Conservation (phyloP, 1,140 invertebrate genomes). For the Oedothorax gibbosus region DNA sequence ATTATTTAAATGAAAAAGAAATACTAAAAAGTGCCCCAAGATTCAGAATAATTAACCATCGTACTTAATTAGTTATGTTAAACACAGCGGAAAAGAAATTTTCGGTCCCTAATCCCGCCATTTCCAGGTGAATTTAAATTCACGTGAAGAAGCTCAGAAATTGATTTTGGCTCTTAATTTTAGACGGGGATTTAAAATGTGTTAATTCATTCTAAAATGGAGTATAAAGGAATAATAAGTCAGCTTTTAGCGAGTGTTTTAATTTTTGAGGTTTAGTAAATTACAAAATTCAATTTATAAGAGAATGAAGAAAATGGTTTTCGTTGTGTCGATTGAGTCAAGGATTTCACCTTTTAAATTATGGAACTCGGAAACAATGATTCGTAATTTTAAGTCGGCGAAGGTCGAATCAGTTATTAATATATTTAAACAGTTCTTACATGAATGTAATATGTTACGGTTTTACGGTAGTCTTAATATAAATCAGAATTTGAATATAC, state of each 20-base stretch:
- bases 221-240: conserved; percentile 22
- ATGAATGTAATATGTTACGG: too few species aligned
- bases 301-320: too few species aligned
- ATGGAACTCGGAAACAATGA: too few species aligned
- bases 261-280: too few species aligned
- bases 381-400: too few species aligned
- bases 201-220: conserved; percentile 5
- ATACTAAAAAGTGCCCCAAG: conserved; percentile 6
- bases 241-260: not conserved
- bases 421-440: too few species aligned
- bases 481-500: too few species aligned
- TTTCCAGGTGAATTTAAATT: conserved; percentile 17
- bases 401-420: too few species aligned
- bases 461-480: too few species aligned
- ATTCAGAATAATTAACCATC: conserved; percentile 33
- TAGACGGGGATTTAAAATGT: conserved; percentile 16
- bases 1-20: conserved; percentile 15
- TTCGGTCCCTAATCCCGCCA: conserved; percentile 9
- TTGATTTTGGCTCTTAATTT: conserved; percentile 20
- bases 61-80: conserved; percentile 31
- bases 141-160: conserved; percentile 8
- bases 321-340: too few species aligned
- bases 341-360: too few species aligned
- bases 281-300: too few species aligned
- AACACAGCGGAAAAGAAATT: conserved; percentile 32